phyloP scores from a whole-genome alignment of 2,888 invertebrate genomes.

The Meloe dianella region DNA sequence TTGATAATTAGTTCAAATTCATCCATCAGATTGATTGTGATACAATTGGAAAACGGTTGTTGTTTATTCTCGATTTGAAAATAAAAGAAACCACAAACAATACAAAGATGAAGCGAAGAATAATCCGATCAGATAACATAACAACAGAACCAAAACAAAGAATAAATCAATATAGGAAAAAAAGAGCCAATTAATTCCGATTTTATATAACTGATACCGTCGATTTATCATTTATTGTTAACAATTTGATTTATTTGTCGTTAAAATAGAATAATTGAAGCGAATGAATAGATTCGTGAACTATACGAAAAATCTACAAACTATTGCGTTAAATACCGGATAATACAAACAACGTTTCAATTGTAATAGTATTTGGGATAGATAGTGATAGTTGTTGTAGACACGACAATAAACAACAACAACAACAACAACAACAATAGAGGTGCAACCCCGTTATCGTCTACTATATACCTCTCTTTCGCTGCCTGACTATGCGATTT shows the following conservation, averaged over 20 bases:
- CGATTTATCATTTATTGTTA: background rate
- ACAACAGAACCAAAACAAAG: background rate
- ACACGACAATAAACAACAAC: constrained; percentile 1
- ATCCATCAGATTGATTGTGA: too few species aligned
- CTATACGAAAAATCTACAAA: background rate
- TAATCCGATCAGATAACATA: background rate
- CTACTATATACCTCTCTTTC: background rate
- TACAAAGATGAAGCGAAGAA: background rate
- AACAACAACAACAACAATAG: background rate
- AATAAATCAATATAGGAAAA: too few species aligned
- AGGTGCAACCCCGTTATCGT: background rate
- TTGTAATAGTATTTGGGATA: background rate
- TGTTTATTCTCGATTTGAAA: too few species aligned
- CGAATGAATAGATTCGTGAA: background rate
- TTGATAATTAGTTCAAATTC: too few species aligned
- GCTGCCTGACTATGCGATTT: background rate
- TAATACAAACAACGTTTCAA: background rate
- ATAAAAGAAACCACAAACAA: too few species aligned
- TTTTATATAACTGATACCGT: background rate
- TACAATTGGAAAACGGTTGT: too few species aligned
- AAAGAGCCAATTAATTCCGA: background rate
- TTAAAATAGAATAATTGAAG: background rate
- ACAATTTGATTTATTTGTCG: background rate
- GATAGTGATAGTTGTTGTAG: background rate
- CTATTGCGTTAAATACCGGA: background rate